Base-by-base conservation (phyloP, 1,140 invertebrate species). In the Luehdorfia chinensis region DNA sequence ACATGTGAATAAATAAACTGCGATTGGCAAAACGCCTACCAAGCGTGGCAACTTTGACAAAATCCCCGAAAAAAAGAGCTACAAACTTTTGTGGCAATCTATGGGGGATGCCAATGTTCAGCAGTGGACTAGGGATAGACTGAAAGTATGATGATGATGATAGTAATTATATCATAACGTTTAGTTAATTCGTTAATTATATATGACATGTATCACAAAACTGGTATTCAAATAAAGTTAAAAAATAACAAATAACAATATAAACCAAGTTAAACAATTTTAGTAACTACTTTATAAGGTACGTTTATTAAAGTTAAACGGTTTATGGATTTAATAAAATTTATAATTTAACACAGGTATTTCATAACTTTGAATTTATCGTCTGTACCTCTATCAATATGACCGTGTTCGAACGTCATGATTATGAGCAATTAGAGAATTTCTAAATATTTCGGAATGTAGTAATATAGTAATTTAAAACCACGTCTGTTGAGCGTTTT, bases 281-380 rank as follows among this genome's bases (percentile, higher is more conserved):
- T 15, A 15, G 27, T 19, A 33, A 32, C 32, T 32, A 47, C 23
- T 45, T 36, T 21, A 21, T 21, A 21, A 25, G 15, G 43, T 14
- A 21, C 16, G 14, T 47, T 53, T 32, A 39, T 36, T 46, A 43
- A 41, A 47, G 43, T 23, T 18, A 53, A 33, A 48, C 33, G 7
- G 19, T 43, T 41, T 39, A 4, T 23, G 8, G 19, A 7, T 3
- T 21, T 7, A 21, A 21, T 3, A 21, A 21, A 21, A 21, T 21
- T 7, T 4, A 7, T 7, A 21, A 27, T n/a, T n/a, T 27, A n/a
- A 2, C 7, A 9, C 11, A 27, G 8, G 7, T 27, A 7, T 27
- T 27, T 27, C 25, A 8, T 7, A 27, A 27, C 1, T n/a, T 6
- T 8, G 25, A n/a, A 27, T 8, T 27, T 27, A 27, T 27, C 25